Evolutionary conservation across 1,140 invertebrate genomes (phyloP).

Genomic region (Aphelinus certus): DNA sequence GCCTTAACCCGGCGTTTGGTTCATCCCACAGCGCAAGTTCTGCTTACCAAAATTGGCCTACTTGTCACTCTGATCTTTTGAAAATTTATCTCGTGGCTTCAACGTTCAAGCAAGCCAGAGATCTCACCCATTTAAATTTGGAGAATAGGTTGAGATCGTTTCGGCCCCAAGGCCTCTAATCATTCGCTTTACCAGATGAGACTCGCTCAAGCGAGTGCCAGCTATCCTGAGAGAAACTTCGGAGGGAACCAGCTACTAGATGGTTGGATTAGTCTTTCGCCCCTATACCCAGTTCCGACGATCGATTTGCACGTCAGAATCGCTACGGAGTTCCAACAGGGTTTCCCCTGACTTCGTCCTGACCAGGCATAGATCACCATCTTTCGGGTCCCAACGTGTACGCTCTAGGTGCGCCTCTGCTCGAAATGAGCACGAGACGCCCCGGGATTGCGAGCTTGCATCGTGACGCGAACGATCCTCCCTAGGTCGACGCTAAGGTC

Average conservation of each 20-base stretch:
- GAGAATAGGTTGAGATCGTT: constrained; percentile 83
- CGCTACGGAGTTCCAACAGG: constrained; percentile 87
- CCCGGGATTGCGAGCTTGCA: constrained; percentile 66
- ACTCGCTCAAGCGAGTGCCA: constrained; percentile 63
- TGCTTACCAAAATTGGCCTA: constrained; percentile 82
- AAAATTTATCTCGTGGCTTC: constrained; percentile 65
- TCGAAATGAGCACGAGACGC: constrained; percentile 55
- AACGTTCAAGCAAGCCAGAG: constrained; percentile 74
- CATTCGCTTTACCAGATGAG: constrained; percentile 78
- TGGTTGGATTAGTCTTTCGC: no score
- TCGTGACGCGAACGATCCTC: constrained; percentile 59
- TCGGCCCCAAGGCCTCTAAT: constrained; percentile 85
- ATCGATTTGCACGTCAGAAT: constrained; percentile 81
- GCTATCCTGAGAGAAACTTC: constrained; percentile 90
- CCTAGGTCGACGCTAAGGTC: constrained; percentile 51
- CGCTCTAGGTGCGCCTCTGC: constrained; percentile 75
- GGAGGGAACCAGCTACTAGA: constrained; percentile 75
- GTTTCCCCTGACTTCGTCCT: constrained; percentile 88
- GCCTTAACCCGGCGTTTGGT: constrained; percentile 78
- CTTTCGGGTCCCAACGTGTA: constrained; percentile 72
- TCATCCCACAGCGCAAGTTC: constrained; percentile 90
- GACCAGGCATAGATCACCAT: constrained; percentile 75
- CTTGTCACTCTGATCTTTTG: no score
- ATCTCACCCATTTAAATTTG: constrained; percentile 88
- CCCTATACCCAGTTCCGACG: no score